Percentiles rank a stretch among this genome's conserved stretches.
Conservation (phyloP, 2,888 invertebrate species). For the Harpalus rubripes region DNA sequence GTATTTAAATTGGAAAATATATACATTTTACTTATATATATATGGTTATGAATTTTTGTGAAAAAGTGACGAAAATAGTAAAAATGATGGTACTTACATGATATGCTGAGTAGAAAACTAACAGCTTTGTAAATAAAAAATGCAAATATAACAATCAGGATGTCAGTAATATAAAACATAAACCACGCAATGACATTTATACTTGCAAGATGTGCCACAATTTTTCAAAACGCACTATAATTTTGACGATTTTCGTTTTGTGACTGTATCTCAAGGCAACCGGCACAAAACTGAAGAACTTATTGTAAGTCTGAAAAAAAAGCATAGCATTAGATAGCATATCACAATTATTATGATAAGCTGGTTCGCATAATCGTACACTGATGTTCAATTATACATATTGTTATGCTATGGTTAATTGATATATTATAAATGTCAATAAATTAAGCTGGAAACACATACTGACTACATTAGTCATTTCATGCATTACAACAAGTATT, state of each 20-base stretch:
- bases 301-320: constrained; percentile 34
- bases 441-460: neutral
- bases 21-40: too few relatives aligned
- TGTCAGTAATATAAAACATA: constrained; percentile 48
- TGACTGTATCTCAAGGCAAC: neutral
- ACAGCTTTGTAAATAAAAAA: constrained; percentile 52
- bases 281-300: constrained; percentile 32
- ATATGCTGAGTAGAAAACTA: constrained; percentile 31
- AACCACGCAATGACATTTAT: constrained; percentile 22
- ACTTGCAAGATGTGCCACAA: constrained; percentile 10
- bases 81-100: constrained; percentile 50
- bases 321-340: constrained; percentile 25
- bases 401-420: neutral
- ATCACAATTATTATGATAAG: constrained; percentile 34
- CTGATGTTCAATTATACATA: constrained; percentile 29
- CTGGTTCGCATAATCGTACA: neutral
- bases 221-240: neutral
- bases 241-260: constrained; percentile 38
- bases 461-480: neutral
- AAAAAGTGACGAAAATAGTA: constrained; percentile 1
- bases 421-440: neutral
- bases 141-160: constrained; percentile 32
- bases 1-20: too few relatives aligned
- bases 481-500: neutral
- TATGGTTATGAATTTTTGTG: too few relatives aligned